Base-by-base conservation (phyloP, 2,797 vertebrate genomes). In the Rhynchotus rufescens region DNA sequence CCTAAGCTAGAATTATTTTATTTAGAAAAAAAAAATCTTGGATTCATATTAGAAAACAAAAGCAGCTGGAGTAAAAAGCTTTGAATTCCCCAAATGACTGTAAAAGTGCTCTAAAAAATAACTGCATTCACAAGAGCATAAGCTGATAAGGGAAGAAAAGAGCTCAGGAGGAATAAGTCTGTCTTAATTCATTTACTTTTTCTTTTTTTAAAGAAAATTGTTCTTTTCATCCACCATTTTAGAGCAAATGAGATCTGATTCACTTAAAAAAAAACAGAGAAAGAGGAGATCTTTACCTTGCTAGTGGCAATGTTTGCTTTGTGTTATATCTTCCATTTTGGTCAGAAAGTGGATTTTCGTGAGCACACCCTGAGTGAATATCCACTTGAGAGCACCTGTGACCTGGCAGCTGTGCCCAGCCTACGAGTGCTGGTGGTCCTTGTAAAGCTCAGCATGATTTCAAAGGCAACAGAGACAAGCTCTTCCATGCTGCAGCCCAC, bases 401-500 rank as follows among this genome's bases (percentile, higher is more conserved):
- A 90, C 12, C 15, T 83, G 72, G 80, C 86, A 84, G 74, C 68
- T 96, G 28, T 94, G 94, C 96, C 95, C 92, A 93, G 90, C 73
- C 54, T 51, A 76, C 75, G 77, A 87, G 4, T 88, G 12, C 72
- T 90, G 78, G 92, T 36, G 72, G 60, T 30, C 61, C 84, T 92
- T 88, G 59, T 9, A 89, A 91, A 95, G 75, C 62, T 85, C 62
- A 42, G 45, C 30, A 47, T 87, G 62, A 95, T 67, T 93, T 90
- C 64, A 88, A 95, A 85, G 80, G 68, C 68, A 86, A 92, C 83
- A 68, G 15, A 49, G 36, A 84, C 91, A 91, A 54, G 28, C 3
- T 95, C 90, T 92, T 92, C 85, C 91, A 76, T 88, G 86, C 54
- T 89, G 78, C 95, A 96, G 54, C 77, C 88, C 44, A 45, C 95